Conservation (phyloP, 2,797 vertebrate genomes). For the Oophaga sylvatica region DNA sequence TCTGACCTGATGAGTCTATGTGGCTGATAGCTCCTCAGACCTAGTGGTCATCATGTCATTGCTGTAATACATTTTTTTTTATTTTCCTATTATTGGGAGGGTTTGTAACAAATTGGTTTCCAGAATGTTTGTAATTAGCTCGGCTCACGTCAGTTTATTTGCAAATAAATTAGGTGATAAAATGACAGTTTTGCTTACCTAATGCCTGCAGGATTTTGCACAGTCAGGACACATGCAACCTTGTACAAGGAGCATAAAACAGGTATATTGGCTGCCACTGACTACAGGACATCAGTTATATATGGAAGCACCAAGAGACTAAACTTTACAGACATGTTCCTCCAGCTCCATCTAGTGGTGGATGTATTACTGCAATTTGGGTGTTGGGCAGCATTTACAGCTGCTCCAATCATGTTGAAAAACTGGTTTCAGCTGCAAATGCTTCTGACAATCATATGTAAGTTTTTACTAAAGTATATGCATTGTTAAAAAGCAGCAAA, state of each 20-base stretch:
- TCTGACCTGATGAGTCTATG: neutral
- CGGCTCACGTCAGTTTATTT: neutral
- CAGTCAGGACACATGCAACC: neutral
- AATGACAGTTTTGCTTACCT: neutral
- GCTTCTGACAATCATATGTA: no score
- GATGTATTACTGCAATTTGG: neutral
- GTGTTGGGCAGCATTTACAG: neutral
- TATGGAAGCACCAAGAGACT: neutral
- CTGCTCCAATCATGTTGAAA: neutral
- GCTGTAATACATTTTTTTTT: neutral
- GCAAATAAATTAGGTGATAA: neutral
- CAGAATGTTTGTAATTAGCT: no score
- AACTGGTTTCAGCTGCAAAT: no score
- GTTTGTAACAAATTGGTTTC: no score
- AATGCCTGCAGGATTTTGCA: neutral
- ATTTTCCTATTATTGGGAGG: neutral
- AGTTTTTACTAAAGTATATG: no score
- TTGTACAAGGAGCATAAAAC: neutral
- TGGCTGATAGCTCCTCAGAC: neutral
- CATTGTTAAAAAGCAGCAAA: no score
- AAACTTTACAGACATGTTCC: neutral
- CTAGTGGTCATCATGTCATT: neutral
- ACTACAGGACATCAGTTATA: neutral
- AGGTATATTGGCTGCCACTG: neutral
- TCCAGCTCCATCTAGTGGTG: constrained; percentile 12